These are phyloP conservation scores for Silurus meridionalis DNA, from an alignment of 2,113 vertebrate species.

Conservation along the genomic window DNA sequence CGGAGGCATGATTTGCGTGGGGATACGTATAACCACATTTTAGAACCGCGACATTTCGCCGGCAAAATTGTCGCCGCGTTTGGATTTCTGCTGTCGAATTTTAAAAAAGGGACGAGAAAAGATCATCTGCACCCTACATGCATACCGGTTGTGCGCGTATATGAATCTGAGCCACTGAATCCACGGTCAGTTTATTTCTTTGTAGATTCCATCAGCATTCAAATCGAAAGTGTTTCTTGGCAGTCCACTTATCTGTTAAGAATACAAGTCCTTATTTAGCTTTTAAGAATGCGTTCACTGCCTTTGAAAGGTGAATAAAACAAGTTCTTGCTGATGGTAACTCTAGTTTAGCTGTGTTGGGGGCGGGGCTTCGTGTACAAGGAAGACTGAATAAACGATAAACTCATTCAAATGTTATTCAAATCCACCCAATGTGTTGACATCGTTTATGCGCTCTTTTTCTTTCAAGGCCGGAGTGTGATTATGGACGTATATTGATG, in stretches of 20 bases:
- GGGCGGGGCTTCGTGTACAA: neutral
- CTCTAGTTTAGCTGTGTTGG: neutral
- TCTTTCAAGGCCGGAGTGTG: neutral
- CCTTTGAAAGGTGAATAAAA: too few relatives aligned
- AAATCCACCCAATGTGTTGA: neutral
- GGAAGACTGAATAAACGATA: neutral
- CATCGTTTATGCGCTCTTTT: neutral
- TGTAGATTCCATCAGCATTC: neutral
- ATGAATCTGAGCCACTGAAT: neutral
- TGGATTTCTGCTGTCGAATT: neutral
- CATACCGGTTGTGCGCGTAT: neutral
- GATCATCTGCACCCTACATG: neutral
- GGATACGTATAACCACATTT: neutral
- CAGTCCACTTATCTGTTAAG: neutral
- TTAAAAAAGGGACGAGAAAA: neutral
- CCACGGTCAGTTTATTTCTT: neutral
- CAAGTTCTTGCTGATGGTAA: neutral
- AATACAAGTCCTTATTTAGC: neutral
- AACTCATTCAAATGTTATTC: neutral
- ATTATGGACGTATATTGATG: neutral
- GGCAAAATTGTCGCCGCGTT: neutral
- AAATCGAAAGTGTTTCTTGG: neutral
- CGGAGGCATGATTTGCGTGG: constrained; percentile 43
- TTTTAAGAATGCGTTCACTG: neutral
- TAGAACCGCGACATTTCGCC: neutral